These are phyloP conservation scores for Stenolophus ochropezus DNA, from an alignment of 2,888 invertebrate genomes.

Conservation along the genomic window DNA sequence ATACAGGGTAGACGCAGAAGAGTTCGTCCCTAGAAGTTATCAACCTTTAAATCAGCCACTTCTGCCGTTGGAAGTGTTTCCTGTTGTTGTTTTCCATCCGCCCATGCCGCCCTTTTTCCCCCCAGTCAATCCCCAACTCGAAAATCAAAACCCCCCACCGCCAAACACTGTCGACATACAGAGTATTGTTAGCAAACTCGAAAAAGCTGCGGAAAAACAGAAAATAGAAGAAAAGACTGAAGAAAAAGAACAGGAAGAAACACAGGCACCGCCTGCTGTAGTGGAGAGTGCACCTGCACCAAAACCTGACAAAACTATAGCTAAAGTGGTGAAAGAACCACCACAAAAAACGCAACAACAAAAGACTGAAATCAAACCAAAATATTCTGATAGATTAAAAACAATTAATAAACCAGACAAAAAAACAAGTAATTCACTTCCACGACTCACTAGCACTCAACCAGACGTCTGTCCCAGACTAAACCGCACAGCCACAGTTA, in stretches of 20 bases:
- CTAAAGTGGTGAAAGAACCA: conserved; percentile 11
- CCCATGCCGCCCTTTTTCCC: conserved; percentile 61
- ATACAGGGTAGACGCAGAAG: conserved; percentile 70
- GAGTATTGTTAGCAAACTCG: conserved; percentile 72
- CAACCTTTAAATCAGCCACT: background rate
- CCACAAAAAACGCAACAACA: background rate
- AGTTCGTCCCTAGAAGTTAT: conserved; percentile 70
- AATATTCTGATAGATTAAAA: background rate
- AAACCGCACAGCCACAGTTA: conserved; percentile 17
- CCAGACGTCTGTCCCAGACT: background rate
- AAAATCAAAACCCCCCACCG: background rate
- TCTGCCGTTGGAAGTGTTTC: background rate
- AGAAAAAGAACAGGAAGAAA: background rate
- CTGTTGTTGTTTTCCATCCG: conserved; percentile 64
- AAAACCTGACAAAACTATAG: background rate
- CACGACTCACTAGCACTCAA: background rate
- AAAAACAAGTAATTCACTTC: background rate
- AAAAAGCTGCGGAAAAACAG: conserved; percentile 71
- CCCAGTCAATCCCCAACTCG: background rate
- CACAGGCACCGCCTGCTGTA: background rate
- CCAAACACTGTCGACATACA: conserved; percentile 68
- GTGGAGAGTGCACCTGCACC: background rate
- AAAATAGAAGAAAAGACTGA: conserved; percentile 58
- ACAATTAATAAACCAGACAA: conserved; percentile 27
- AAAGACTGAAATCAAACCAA: conserved; percentile 5